Evolutionary conservation across 2,113 vertebrate genomes (phyloP).

Genomic region (Xyliphius kryptos): DNA sequence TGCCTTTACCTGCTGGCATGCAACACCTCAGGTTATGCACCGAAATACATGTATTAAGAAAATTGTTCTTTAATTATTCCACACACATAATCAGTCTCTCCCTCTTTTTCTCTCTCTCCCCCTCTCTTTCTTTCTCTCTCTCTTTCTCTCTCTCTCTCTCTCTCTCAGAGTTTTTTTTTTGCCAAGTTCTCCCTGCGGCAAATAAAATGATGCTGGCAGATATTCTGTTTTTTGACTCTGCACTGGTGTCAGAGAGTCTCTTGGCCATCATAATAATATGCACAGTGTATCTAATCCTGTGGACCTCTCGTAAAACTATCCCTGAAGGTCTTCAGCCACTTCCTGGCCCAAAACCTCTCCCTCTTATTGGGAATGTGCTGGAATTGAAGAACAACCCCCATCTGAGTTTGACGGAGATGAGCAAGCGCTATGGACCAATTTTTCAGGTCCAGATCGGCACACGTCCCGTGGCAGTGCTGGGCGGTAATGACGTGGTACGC

Average conservation of each 20-base stretch:
- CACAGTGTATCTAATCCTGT: slow-evolving; percentile 63
- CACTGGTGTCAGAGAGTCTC: slow-evolving; percentile 69
- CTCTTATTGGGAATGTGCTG: slow-evolving; percentile 75
- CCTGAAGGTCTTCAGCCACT: slow-evolving; percentile 71
- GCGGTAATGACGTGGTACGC: slow-evolving; percentile 65
- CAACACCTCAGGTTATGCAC: too few relatives aligned
- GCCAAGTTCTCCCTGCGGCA: too few relatives aligned
- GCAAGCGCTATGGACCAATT: slow-evolving; percentile 71
- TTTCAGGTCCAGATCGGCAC: slow-evolving; percentile 77
- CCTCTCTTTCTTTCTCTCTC: too few relatives aligned
- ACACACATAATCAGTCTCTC: too few relatives aligned
- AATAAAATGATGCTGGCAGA: too few relatives aligned
- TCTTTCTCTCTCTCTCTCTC: too few relatives aligned
- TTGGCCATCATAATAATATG: slow-evolving; percentile 58
- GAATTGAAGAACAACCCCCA: slow-evolving; percentile 70
- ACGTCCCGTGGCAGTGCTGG: slow-evolving; percentile 79
- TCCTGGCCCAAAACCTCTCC: slow-evolving; percentile 73
- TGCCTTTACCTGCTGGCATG: too few relatives aligned
- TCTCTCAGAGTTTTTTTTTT: too few relatives aligned
- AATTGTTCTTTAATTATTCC: too few relatives aligned
- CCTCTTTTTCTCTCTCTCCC: too few relatives aligned
- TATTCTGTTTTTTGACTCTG: too few relatives aligned
- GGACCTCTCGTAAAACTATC: slow-evolving; percentile 43
- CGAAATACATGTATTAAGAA: too few relatives aligned
- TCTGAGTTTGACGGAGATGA: slow-evolving; percentile 70